Base-by-base conservation (phyloP, 2,797 vertebrate genomes). In the Pseudochaenichthys georgianus region DNA sequence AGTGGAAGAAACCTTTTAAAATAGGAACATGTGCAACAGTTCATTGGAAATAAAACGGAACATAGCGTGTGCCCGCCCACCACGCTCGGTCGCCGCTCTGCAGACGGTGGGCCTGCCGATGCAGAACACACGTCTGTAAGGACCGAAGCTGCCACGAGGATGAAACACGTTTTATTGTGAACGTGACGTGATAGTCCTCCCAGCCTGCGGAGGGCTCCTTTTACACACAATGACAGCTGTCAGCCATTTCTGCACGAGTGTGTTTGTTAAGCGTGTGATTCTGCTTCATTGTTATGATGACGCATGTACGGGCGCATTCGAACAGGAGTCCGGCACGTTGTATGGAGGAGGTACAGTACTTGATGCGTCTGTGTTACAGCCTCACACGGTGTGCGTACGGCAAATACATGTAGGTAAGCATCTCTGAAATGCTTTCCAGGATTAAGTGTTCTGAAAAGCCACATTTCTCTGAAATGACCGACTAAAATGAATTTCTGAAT, bases 71-170 rank as follows among this genome's bases (percentile, higher is more conserved):
- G 34, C 34, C 34, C 34, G 9, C 34, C 34, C 34, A 38, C 7
- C 34, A 38, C 34, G 8, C 34, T 38, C 6, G 34, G 6, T 8
- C 34, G 13, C 41, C 11, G 28, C 51, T 55, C 12, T 72, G 16
- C 74, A 70, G 64, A 87, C 82, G 55, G 60, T 68, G 65, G 50
- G 48, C 73, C 66, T 48, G 75, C 69, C 58, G 75, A 21, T 11
- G 74, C 64, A 66, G 63, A 85, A 87, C 75, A 83, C 85, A 78
- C 71, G 21, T 77, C 64, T 72, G 54, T 63, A 53, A 42, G 48
- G 57, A 45, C 28, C 43, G 45, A 62, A 42, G 64, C 68, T 83
- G 64, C 65, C 68, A 5, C 50, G 7, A 69, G 79, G 38, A 86
- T 73, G 64, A 84, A 84, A 80, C 78, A 84, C n/a, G 70, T 64